Percentiles rank a stretch among this genome's conserved stretches.
These are phyloP conservation scores for Taeniopygia guttata DNA, from an alignment of 2,797 vertebrate species.

Conservation along the genomic window DNA sequence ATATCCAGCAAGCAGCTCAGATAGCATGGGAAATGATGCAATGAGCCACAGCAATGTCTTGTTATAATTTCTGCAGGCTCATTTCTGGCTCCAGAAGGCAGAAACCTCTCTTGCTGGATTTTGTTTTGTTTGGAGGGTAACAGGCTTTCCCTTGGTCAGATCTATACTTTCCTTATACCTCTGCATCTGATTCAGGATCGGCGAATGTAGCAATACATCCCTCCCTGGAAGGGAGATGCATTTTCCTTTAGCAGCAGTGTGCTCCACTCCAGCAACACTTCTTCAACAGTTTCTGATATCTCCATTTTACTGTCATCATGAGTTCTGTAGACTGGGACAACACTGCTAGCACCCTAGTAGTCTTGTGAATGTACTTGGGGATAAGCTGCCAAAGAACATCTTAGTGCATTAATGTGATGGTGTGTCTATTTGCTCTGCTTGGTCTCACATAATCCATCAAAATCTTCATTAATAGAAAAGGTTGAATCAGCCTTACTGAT, in stretches of 20 bases:
- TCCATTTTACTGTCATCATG: not conserved
- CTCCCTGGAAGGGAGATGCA: not conserved
- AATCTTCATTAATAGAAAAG: slow-evolving; percentile 18
- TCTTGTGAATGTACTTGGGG: not conserved
- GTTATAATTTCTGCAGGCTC: not conserved
- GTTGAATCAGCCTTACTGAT: not conserved
- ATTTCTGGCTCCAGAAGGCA: not conserved
- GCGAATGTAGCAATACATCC: not conserved
- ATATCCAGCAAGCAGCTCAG: not conserved
- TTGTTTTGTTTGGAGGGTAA: not conserved
- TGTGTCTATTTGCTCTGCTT: not conserved
- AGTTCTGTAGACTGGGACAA: not conserved
- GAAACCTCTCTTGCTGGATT: not conserved
- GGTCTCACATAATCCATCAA: slow-evolving; percentile 33
- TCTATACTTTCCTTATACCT: not conserved
- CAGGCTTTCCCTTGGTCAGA: not conserved
- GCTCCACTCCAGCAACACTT: not conserved
- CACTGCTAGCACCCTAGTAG: not conserved
- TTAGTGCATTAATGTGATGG: not conserved
- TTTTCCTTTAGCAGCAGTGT: not conserved
- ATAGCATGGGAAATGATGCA: not conserved
- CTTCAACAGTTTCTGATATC: not conserved
- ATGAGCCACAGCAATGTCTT: not conserved
- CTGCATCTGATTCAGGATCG: not conserved
- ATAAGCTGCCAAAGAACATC: not conserved